Evolutionary conservation across 1,140 invertebrate species (phyloP).

Genomic region (Maconellicoccus hirsutus): DNA sequence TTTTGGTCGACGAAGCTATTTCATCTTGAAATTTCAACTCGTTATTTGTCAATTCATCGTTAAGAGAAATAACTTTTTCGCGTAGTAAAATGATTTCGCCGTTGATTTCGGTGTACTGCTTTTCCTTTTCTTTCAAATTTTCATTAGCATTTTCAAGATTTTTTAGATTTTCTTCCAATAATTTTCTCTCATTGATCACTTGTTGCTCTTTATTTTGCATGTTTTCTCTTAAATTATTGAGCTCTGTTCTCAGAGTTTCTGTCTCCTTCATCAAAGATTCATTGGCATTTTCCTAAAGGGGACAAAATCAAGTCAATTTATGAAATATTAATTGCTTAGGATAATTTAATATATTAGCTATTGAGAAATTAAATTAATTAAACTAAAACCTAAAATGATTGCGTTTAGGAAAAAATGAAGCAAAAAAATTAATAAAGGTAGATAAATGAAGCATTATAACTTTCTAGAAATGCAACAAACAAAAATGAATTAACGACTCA

Average conservation of each 20-base stretch:
- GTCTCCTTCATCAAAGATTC: slow-evolving; percentile 25
- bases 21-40: neutral
- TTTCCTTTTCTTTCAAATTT: slow-evolving; percentile 12
- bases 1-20: neutral
- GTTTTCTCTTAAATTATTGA: slow-evolving; percentile 26
- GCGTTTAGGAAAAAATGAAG: too few species aligned
- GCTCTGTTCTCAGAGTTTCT: slow-evolving; percentile 25
- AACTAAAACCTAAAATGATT: too few species aligned
- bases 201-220: slow-evolving; percentile 28
- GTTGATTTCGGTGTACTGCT: slow-evolving; percentile 10
- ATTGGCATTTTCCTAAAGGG: neutral
- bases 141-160: slow-evolving; percentile 17
- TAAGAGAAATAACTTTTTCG: neutral
- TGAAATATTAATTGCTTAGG: too few species aligned
- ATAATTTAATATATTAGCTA: too few species aligned
- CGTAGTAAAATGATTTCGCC: neutral
- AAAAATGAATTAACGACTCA: too few species aligned
- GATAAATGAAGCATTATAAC: too few species aligned
- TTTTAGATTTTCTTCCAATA: neutral
- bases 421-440: too few species aligned
- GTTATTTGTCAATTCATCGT: neutral
- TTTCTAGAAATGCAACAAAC: too few species aligned
- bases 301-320: too few species aligned
- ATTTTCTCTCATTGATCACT: slow-evolving; percentile 12
- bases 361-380: too few species aligned